phyloP scores from a whole-genome alignment of 2,113 vertebrate genomes.

The Argyrosomus japonicus region DNA sequence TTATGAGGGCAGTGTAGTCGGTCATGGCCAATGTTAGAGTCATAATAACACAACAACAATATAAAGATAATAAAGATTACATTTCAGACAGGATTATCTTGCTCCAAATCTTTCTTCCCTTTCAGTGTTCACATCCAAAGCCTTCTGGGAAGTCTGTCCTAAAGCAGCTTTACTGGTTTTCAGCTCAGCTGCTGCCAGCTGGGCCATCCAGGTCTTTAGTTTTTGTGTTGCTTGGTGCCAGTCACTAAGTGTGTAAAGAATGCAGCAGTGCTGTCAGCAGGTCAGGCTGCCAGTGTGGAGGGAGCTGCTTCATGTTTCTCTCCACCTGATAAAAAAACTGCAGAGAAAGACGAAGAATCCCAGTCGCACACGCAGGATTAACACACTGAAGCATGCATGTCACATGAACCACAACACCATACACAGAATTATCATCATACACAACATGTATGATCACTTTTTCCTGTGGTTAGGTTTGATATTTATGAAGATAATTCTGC shows the following conservation, averaged over 20 bases:
- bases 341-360: background rate
- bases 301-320: background rate
- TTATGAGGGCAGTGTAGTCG: background rate
- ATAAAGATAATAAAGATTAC: background rate
- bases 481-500: too few relatives aligned
- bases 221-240: constrained; percentile 31
- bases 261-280: constrained; percentile 9
- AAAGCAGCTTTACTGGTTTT: constrained; percentile 8
- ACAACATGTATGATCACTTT: too few relatives aligned
- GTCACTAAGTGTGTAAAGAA: constrained; percentile 13
- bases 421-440: too few relatives aligned
- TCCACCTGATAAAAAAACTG: background rate
- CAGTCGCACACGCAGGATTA: background rate
- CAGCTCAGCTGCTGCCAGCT: constrained; percentile 12
- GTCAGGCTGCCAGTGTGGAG: background rate
- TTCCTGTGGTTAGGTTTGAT: too few relatives aligned
- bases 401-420: background rate
- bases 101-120: background rate
- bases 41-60: constrained; percentile 18
- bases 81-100: background rate
- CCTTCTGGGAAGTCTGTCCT: background rate
- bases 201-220: constrained; percentile 5
- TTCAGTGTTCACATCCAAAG: background rate
- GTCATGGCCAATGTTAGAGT: background rate
- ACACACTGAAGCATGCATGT: background rate